Base-by-base conservation (phyloP, 2,888 invertebrate species). In the Leptothorax acervorum region DNA sequence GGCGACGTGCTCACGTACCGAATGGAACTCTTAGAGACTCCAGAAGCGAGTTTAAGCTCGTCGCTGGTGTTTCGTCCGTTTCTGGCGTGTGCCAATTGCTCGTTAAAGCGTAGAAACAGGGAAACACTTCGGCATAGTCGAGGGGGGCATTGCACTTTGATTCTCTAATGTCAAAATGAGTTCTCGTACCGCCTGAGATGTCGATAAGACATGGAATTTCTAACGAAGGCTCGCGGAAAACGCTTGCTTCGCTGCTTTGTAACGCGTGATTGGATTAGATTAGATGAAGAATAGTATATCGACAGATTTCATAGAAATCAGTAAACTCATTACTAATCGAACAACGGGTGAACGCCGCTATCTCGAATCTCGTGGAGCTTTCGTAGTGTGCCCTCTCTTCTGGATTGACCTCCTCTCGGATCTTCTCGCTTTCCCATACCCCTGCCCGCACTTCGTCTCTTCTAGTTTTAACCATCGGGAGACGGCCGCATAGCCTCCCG, bases 21-120 rank as follows among this genome's bases (percentile, higher is more conserved):
- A 92, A 92, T 92, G 88, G 93, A 94, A 94, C 94, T 94, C 94
- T 95, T 93, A 93, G 94, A 94, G 93, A 92, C 91, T 90, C 89
- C 70, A 78, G 79, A 83, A 70, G 73, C 88, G 87, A 89, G 87
- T 88, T 90, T 70, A 83, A 88, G 83, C 90, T 84, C 90, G 86
- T 90, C 89, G 88, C 86, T 88, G 90, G 82, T 88, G 89, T 89
- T 87, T 90, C 90, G 88, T 86, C 87, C 90, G 90, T 88, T 89
- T 79, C 88, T 87, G 90, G 92, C 87, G 87, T 86, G 90, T 88
- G 85, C 91, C 91, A 92, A 91, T 92, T 91, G 91, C 93, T 93
- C 92, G 93, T 94, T 93, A 93, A 91, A 92, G 88, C 88, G 84
- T 83, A 81, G 84, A 87, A 89, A 86, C 90, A 78, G 84, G 85